Base-by-base conservation (phyloP, 2,888 invertebrate species). In the Protula sp. region DNA sequence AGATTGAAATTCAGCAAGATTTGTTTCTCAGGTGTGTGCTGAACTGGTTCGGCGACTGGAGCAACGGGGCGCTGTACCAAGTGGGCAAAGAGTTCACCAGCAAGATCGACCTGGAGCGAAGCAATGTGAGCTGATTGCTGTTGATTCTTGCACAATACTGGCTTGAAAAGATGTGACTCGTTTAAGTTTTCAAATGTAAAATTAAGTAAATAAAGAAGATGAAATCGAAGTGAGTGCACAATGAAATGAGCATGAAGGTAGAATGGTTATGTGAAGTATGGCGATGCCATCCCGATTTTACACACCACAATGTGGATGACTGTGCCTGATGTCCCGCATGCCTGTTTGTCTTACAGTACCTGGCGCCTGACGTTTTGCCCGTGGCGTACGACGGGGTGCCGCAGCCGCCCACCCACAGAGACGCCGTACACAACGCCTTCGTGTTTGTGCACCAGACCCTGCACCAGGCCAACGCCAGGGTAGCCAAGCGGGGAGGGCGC, bases 1-100 rank as follows among this genome's bases (percentile, higher is more conserved):
- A n/a, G n/a, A n/a, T n/a, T n/a, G n/a, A n/a, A n/a, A n/a, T n/a
- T n/a, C n/a, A n/a, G n/a, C n/a, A n/a, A n/a, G n/a, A n/a, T n/a
- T 19, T 38, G 38, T 19, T 47, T 30, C 30, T 24, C 59, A 81
- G 83, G 81, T 99, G 98, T 82, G 98, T 99, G 14, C 86, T 99
- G 72, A 98, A 99, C 82, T 98, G 98, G 98, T 98, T 99, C 82
- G 99, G 99, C 14, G 99, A 99, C 82, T 99, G 99, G 99, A 94
- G 95, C 27, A 94, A 95, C 76, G 92, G 92, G 2, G 81, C 82
- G n/a, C 67, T 95, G 65, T 82, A 75, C 66, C 81, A 82, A 67
- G 84, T 84, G n/a, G 98, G 95, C 70, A 90, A 91, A 78, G 98
- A 99, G 82, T 95, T 99, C 79, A 99, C 99, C 22, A 88, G 87